Base-by-base conservation (phyloP, 2,113 vertebrate genomes). In the Aspidoscelis tigris region DNA sequence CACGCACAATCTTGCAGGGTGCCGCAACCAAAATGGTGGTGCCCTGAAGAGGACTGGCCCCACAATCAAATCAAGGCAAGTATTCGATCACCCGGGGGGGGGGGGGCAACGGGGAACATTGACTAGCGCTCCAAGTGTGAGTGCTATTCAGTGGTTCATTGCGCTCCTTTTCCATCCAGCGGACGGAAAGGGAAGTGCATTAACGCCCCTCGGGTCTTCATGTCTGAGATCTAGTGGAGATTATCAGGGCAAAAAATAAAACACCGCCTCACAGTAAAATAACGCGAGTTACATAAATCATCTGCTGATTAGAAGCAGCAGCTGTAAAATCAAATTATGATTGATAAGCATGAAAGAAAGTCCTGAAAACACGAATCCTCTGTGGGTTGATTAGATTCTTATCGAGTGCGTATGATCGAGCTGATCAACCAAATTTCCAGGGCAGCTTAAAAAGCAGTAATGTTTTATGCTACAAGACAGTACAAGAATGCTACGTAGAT, bases 281-380 rank as follows among this genome's bases (percentile, higher is more conserved):
- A 87, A 87, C 86, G 89, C 88, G 61, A 87, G 26, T 92, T 86
- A 72, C 2, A 76, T 87, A 91, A 92, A 91, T 92, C 93, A 84
- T 91, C 89, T 92, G 89, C 86, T 95, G 93, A 95, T 95, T 88
- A 88, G 84, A 93, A 94, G 89, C 95, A 96, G 89, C 95, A 96
- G 95, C 94, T 96, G 94, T 90, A 80, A 77, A 89, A 90, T 91
- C 88, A 84, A 81, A 71, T 88, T 86, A 55, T 1, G 88, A 95
- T 95, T 89, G 90, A 89, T 85, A 92, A 94, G 91, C 87, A 84
- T 89, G 93, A 89, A 86, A 82, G 92, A 92, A 91, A 92, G 84
- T 83, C 33, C 76, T 39, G 2, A 71, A 76, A 90, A 87, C 78
- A 50, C 92, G 89, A 83, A 87, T 95, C 88, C 89, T 84, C 58